These are phyloP conservation scores for Aphelocoma californica DNA, from an alignment of 2,797 vertebrate species.

Conservation along the genomic window DNA sequence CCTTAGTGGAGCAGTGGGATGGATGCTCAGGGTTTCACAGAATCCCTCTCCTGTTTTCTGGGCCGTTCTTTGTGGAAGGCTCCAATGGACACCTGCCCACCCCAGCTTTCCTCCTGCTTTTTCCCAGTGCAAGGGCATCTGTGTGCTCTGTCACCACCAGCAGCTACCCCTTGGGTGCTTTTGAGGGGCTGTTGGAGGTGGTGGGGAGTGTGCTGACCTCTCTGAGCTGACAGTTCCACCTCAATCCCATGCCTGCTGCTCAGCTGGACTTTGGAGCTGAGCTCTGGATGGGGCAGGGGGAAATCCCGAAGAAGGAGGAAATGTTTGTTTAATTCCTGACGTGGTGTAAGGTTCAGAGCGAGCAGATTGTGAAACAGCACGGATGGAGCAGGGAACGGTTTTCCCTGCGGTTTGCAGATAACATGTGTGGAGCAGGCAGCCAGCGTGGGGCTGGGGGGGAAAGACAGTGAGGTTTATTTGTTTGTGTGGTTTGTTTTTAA, in stretches of 20 bases:
- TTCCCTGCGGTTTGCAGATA: neutral
- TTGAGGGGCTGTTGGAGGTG: neutral
- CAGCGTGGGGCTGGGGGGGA: neutral
- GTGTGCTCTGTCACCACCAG: neutral
- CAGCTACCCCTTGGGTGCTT: rapidly evolving
- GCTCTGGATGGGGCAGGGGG: neutral
- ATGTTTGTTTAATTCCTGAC: constrained; percentile 46
- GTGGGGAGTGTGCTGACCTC: rapidly evolving
- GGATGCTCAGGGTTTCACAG: neutral
- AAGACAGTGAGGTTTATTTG: neutral
- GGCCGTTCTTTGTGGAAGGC: neutral
- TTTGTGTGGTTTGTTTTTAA: constrained; percentile 50
- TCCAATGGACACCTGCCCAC: neutral
- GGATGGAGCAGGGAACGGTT: neutral
- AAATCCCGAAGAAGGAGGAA: constrained; percentile 16
- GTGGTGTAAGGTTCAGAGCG: neutral
- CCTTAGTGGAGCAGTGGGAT: neutral
- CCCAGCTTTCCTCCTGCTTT: neutral
- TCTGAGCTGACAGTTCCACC: neutral
- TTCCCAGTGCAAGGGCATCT: rapidly evolving
- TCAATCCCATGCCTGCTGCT: neutral
- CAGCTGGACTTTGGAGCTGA: constrained; percentile 1
- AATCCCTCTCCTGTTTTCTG: neutral
- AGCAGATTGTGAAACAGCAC: neutral
- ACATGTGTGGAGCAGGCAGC: neutral